Evolutionary conservation across 2,888 invertebrate genomes (phyloP), one percentile per base, ranked within the genome.

Genomic region (Pachydiplax longipennis): DNA sequence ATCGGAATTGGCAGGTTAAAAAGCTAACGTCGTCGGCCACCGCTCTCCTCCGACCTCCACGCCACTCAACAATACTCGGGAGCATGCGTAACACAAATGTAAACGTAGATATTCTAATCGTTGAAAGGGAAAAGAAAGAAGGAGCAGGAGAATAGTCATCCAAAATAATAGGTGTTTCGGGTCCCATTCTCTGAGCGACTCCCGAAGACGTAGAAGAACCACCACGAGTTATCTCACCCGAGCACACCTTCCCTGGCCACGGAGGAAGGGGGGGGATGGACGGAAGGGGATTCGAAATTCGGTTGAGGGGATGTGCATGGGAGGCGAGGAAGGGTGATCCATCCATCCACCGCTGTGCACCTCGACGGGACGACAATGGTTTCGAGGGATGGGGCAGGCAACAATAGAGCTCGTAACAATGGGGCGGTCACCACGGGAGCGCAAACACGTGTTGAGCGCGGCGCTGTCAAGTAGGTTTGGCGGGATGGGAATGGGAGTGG

Each of bases 321-420:
- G 44, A 37, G 37, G 37, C 37, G 37, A 31, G 48, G 53, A 58
- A 58, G 58, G 83, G 58, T 87, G 87, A 87, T 87, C 87, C 87
- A 87, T 87, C 87, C 87, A 87, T 87, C 87, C 87, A 61, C 61
- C 58, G 87, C 87, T 65, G 61, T 87, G 87, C 87, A 87, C 83
- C 83, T 83, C 83, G 87, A 87, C 87, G 87, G 87, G 37, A 87
- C 87, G 87, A 87, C 87, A 87, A 87, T 87, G 87, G 87, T 87
- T 37, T 35, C 10, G 37, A 37, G 83, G 83, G 83, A 83, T 83
- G 83, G 83, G 83, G 83, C 83, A 31, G 87, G 87, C 87, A 87
- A 87, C 87, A 87, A 87, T 87, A 58, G 87, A 37, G 61, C 58
- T 61, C 61, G 87, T 87, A 87, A 87, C 87, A 87, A 87, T 87